Base-by-base conservation (phyloP, 2,888 invertebrate species). In the Spodoptera picta region DNA sequence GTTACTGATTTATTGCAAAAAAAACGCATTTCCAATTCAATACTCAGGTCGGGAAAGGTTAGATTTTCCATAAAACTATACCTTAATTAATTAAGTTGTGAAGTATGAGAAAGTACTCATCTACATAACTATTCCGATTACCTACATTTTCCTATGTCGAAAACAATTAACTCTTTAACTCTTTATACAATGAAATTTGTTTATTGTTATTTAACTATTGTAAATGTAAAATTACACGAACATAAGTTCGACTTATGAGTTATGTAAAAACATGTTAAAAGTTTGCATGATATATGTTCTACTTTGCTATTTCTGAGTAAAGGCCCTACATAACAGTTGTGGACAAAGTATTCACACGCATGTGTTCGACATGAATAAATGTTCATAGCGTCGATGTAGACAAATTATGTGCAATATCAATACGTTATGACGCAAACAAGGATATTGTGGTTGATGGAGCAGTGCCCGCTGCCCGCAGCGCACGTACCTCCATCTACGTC, bases 401-500 rank as follows among this genome's bases (percentile, higher is more conserved):
- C 75, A 81, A 84, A 82, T 82, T 65, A 80, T 77, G 79, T 81
- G 80, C 82, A 82, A 84, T 83, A 83, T 82, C 80, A 79, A 80
- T 80, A 83, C 74, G 80, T 83, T 84, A 85, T 87, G 87, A 86
- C 81, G 85, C 84, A 88, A 88, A 87, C 85, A 86, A 84, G 83
- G 84, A 86, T 84, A 82, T 83, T 81, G 84, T 81, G 80, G 82
- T 77, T 62, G 68, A 81, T 81, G 78, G 83, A 85, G 77, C 82
- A 82, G 59, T 65, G 73, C 73, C 69, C 92, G 90, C 90, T 58
- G 59, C 73, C 71, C 92, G 90, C 91, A 92, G 85, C 84, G 75
- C 93, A 93, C 93, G 93, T 92, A 87, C 83, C 84, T 86, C 81
- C 86, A 83, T 84, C 87, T 85, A 85, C 87, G 89, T 83, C 86